Evolutionary conservation across 2,113 vertebrate species (phyloP).

Genomic region (Heptranchias perlo): DNA sequence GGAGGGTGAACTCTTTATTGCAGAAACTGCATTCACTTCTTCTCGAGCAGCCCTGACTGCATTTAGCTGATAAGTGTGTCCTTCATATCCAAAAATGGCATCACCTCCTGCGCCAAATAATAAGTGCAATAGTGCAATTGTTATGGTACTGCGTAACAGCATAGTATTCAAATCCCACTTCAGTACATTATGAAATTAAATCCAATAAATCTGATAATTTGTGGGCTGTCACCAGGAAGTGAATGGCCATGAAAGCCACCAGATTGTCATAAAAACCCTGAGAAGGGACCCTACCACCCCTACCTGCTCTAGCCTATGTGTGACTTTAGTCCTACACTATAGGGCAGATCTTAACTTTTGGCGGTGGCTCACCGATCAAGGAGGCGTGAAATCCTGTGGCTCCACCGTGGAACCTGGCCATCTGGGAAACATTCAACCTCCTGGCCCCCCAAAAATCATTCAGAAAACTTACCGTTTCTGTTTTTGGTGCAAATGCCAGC

Average conservation of each 20-base stretch:
- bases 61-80: neutral
- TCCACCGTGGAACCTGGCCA: neutral
- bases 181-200: neutral
- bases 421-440: neutral
- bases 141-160: neutral
- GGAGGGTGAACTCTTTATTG: neutral
- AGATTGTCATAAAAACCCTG: neutral
- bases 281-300: neutral
- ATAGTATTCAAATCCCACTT: neutral
- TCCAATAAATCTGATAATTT: neutral
- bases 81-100: too few species aligned
- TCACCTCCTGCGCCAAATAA: neutral
- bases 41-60: neutral
- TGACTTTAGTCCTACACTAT: neutral
- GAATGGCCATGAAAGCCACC: neutral
- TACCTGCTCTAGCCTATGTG: neutral
- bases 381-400: neutral
- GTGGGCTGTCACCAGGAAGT: neutral
- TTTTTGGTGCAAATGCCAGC: neutral
- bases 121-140: neutral
- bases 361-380: neutral
- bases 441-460: neutral
- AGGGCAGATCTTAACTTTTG: neutral
- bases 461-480: neutral
- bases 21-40: neutral